Evolutionary conservation across 64 coral and sea anemone species (phyloP).

Genomic region (Dendrophyllia cribrosa): DNA sequence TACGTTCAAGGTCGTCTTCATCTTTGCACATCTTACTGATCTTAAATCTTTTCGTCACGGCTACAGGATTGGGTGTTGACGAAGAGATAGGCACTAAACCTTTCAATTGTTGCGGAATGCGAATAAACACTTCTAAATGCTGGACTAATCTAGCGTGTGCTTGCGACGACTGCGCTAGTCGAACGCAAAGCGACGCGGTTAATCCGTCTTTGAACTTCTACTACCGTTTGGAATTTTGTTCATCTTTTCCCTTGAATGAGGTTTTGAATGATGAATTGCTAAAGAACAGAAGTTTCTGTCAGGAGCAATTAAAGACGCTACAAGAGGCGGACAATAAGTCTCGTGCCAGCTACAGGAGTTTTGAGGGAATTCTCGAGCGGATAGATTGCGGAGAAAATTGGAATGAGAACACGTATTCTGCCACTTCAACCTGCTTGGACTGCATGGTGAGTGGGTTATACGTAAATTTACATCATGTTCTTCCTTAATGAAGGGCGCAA

Average conservation of each 20-base stretch:
- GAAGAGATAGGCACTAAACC: background rate
- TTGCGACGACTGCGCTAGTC: background rate
- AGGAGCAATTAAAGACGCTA: background rate
- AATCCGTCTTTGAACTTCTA: background rate
- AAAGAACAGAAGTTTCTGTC: conserved; percentile 12
- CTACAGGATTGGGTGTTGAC: conserved; percentile 1
- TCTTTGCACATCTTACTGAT: background rate
- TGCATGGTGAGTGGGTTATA: conserved; percentile 36
- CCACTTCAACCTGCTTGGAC: conserved; percentile 31
- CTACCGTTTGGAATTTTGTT: conserved; percentile 55
- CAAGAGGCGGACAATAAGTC: background rate
- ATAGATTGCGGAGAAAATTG: conserved; percentile 23
- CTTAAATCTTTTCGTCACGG: conserved; percentile 9
- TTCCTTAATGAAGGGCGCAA: conserved; percentile 13
- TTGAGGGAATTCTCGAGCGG: conserved; percentile 14
- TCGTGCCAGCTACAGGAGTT: background rate
- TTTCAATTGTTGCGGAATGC: conserved; percentile 39
- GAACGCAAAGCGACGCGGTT: background rate
- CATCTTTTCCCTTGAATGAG: background rate
- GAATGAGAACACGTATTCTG: conserved; percentile 13
- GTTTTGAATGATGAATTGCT: background rate
- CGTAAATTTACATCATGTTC: conserved; percentile 4
- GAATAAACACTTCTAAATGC: conserved; percentile 13
- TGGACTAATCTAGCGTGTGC: conserved; percentile 14
- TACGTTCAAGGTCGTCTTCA: background rate